Conservation (phyloP, 64 coral and sea anemone genomes). For the Stylophora pistillata region DNA sequence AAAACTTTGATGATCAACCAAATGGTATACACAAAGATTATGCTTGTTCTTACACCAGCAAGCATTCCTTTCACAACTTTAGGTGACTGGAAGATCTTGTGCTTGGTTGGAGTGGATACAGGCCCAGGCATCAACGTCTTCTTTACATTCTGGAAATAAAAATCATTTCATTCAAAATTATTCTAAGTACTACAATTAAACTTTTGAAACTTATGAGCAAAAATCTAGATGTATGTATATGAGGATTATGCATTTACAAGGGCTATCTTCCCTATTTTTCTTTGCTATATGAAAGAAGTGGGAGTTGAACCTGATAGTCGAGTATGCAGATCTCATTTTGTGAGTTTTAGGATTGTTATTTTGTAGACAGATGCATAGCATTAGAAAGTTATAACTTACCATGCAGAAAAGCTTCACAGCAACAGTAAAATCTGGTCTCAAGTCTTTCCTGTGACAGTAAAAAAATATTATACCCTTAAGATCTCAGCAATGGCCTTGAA, state of each 20-base stretch:
- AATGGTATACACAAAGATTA: background rate
- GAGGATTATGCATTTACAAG: too few species aligned
- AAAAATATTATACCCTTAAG: background rate
- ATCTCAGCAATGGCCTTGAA: background rate
- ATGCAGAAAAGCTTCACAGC: constrained; percentile 71
- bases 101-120: constrained; percentile 45
- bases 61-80: constrained; percentile 68
- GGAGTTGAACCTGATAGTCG: too few species aligned
- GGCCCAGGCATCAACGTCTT: constrained; percentile 31
- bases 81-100: constrained; percentile 83
- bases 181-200: too few species aligned
- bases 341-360: too few species aligned
- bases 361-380: too few species aligned
- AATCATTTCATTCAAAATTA: background rate
- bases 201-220: too few species aligned
- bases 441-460: constrained; percentile 64
- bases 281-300: too few species aligned
- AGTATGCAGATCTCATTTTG: too few species aligned
- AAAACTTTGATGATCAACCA: background rate
- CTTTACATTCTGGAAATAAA: constrained; percentile 82
- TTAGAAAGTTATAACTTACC: constrained; percentile 27
- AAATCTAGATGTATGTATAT: too few species aligned
- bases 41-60: constrained; percentile 22
- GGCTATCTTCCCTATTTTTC: too few species aligned
- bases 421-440: constrained; percentile 82